phyloP scores from a whole-genome alignment of 2,797 vertebrate genomes.

The Jordanella pulchra region DNA sequence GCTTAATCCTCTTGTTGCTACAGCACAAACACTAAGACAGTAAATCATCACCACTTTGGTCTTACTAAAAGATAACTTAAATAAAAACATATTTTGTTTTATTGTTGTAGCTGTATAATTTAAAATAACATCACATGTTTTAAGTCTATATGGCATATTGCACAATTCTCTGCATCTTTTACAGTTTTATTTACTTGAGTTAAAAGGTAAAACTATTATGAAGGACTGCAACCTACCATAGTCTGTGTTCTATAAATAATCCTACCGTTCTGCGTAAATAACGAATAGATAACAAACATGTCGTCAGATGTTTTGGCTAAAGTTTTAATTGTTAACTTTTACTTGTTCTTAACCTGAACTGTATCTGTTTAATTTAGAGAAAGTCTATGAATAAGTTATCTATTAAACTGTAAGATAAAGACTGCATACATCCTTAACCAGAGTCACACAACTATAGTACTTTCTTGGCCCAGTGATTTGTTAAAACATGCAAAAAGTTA shows the following conservation, averaged over 20 bases:
- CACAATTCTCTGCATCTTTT: not conserved
- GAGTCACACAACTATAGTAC: no score
- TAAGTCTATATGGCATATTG: conserved; percentile 8
- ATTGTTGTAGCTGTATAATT: conserved; percentile 15
- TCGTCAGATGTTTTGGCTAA: no score
- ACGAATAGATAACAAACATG: no score
- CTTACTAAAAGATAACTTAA: conserved; percentile 5
- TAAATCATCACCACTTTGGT: conserved; percentile 42
- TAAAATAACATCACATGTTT: conserved; percentile 10
- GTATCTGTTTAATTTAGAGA: not conserved
- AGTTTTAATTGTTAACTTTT: not conserved
- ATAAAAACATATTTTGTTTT: conserved; percentile 27
- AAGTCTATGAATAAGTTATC: no score
- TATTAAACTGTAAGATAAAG: no score
- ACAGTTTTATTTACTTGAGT: not conserved
- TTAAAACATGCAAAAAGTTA: no score
- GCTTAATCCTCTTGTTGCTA: conserved; percentile 31
- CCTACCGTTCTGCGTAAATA: no score
- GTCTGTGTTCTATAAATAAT: not conserved
- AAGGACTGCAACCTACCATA: not conserved
- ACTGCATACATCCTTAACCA: no score
- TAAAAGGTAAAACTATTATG: not conserved
- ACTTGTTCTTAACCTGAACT: not conserved
- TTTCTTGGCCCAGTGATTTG: no score
- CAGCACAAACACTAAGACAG: conserved; percentile 38